Evolutionary conservation across 1,140 invertebrate genomes (phyloP).

Genomic region (Teleogryllus occipitalis): DNA sequence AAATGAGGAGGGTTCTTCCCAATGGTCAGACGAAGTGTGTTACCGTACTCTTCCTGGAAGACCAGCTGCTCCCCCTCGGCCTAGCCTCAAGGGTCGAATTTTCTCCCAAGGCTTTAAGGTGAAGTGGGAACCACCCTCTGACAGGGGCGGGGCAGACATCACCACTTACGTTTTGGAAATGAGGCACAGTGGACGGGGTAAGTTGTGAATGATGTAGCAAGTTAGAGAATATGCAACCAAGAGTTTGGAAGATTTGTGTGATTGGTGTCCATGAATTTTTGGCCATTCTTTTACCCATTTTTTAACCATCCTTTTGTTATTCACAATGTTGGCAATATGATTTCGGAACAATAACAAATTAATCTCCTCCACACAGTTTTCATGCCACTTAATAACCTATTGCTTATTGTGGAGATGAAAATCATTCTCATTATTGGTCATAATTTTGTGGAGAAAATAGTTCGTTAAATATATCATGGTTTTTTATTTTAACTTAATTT

Average conservation of each 20-base stretch:
- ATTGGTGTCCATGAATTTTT: too few relatives aligned
- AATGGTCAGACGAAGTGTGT: slow-evolving; percentile 70
- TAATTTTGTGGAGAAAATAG: too few relatives aligned
- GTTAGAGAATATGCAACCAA: background rate
- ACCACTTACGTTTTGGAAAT: slow-evolving; percentile 61
- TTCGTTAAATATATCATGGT: too few relatives aligned
- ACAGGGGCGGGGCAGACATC: slow-evolving; percentile 67
- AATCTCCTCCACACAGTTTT: background rate
- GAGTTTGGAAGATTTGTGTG: too few relatives aligned
- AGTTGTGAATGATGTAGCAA: slow-evolving; percentile 16
- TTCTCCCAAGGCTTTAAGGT: slow-evolving; percentile 67
- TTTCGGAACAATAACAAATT: background rate
- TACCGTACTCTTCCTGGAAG: slow-evolving; percentile 66
- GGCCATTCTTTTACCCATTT: too few relatives aligned
- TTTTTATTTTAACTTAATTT: too few relatives aligned
- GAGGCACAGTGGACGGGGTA: slow-evolving; percentile 43
- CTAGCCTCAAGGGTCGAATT: slow-evolving; percentile 65
- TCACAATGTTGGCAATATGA: background rate
- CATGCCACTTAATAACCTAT: background rate
- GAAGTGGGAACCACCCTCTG: slow-evolving; percentile 71
- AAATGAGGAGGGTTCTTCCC: slow-evolving; percentile 71
- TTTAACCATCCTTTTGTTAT: too few relatives aligned
- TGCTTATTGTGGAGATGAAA: background rate
- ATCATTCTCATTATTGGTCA: too few relatives aligned
- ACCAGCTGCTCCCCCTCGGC: slow-evolving; percentile 64